Evolutionary conservation across 2,888 invertebrate genomes (phyloP), one percentile per base, ranked within the genome.

Genomic region (Eupithecia vulgata): DNA sequence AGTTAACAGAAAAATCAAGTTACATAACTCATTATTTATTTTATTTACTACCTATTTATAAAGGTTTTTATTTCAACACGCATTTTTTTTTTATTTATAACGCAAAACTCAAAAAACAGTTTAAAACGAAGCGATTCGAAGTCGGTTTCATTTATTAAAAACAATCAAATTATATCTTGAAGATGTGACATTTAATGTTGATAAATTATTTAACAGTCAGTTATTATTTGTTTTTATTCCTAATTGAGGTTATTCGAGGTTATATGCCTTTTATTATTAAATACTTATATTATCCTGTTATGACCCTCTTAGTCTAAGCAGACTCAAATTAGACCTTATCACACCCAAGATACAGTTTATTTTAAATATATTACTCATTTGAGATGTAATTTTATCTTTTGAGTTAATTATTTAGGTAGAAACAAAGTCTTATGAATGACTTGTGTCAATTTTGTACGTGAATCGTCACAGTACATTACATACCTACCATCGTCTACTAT

Each of bases 361-460:
- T 34, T 61, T 61, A 5, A 61, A 61, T 17, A 34, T 34, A 61
- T 61, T 61, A 61, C 17, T 61, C 34, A 61, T 34, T 61, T 61
- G 59, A 30, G 30, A 30, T 59, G 25, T 59, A 5, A 15, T 25
- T 59, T 59, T 59, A 59, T 30, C 21, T 21, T 30, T 59, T 61
- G 1, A 17, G 8, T 61, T 15, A 61, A 34, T 61, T 15, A 61
- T 17, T 61, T 34, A 34, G 61, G 17, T 8, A 61, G 34, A 34
- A 61, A 61, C 30, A 61, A 30, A 25, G 17, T 61, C 34, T 5
- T 61, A 61, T 21, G 34, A 15, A 61, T 61, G 25, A 30, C 15
- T 59, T 59, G 59, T 34, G 15, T 34, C 13, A 15, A 7, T 61
- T 8, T 61, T 57, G 57, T 57, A 1, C n/a, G 21, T 57, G 21